Evolutionary conservation across 1,140 invertebrate species (phyloP).

Genomic region (Drosophila leontia): DNA sequence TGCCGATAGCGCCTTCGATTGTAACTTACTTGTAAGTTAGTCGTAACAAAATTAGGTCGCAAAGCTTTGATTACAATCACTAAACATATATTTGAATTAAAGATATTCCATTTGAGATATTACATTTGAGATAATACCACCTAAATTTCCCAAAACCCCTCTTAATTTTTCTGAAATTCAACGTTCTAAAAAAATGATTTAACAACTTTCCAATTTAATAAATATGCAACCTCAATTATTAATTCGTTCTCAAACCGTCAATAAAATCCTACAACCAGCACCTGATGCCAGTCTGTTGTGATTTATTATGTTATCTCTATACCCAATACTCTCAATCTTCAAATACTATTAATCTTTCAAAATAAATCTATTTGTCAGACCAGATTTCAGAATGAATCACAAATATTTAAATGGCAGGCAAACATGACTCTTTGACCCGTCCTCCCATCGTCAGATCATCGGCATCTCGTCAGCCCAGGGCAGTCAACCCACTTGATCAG

Average conservation of each 20-base stretch:
- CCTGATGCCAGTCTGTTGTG: background rate
- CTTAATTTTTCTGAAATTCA: too few relatives aligned
- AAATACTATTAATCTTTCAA: background rate
- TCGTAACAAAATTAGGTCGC: too few relatives aligned
- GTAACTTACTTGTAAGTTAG: too few relatives aligned
- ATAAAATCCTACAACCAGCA: background rate
- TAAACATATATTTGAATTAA: too few relatives aligned
- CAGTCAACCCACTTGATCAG: slow-evolving; percentile 49
- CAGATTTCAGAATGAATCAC: background rate
- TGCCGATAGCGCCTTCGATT: too few relatives aligned
- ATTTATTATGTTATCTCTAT: background rate
- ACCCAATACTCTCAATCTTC: background rate
- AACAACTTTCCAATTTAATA: background rate
- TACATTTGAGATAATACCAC: too few relatives aligned
- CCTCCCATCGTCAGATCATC: background rate
- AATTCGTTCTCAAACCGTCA: background rate
- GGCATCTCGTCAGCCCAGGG: slow-evolving; percentile 3
- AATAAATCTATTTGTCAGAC: slow-evolving; percentile 1
- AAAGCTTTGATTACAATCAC: too few relatives aligned
- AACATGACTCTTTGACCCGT: background rate
- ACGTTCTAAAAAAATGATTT: too few relatives aligned
- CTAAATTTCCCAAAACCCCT: too few relatives aligned
- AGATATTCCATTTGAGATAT: too few relatives aligned
- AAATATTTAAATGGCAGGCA: slow-evolving; percentile 6
- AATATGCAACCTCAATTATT: background rate